Evolutionary conservation across 2,888 invertebrate species (phyloP), one percentile per base, ranked within the genome.

Genomic region (Drosophila parthenogenetica): DNA sequence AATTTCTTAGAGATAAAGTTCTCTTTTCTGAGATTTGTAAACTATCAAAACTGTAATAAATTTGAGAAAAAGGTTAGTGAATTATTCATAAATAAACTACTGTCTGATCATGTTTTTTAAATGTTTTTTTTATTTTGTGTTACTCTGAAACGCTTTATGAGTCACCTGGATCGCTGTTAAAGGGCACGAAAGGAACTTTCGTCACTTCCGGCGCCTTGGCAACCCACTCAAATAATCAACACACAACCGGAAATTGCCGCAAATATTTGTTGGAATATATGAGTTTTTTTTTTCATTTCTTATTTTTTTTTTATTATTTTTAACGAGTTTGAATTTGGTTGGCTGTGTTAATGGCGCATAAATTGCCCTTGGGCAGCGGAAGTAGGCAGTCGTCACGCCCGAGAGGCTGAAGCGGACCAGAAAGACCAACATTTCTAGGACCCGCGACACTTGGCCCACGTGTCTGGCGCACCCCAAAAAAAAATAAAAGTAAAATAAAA

Each of bases 301-400:
- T 29, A 22, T 13, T 53, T 22, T 17, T n/a, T 13, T 45, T 25
- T 19, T 29, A n/a, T 2, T 55, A 53, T 64, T 40, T 63, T 69
- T 66, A 81, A 78, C 76, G 71, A 76, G 78, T 70, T 79, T 73
- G 69, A 66, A 82, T 70, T 86, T 62, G 59, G 69, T 58, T 62
- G 39, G 79, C 48, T 70, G 69, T 84, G 82, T 68, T 81, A 78
- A 81, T 77, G 66, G 72, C 63, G 60, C 84, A 77, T 84, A 84
- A 81, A 81, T 84, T 81, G 82, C 48, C 61, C 54, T 14, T 14
- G 42, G 50, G 25, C 32, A 72, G 63, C 90, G 90, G 90, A 89
- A 90, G 80, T 89, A 81, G 78, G 65, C 87, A 77, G 89, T 90
- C 90, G 89, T 90, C 90, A 89, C 89, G 89, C 81, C 90, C 89